Evolutionary conservation across 2,113 vertebrate genomes (phyloP), one percentile per base, ranked within the genome.

Genomic region (Pagrus major): DNA sequence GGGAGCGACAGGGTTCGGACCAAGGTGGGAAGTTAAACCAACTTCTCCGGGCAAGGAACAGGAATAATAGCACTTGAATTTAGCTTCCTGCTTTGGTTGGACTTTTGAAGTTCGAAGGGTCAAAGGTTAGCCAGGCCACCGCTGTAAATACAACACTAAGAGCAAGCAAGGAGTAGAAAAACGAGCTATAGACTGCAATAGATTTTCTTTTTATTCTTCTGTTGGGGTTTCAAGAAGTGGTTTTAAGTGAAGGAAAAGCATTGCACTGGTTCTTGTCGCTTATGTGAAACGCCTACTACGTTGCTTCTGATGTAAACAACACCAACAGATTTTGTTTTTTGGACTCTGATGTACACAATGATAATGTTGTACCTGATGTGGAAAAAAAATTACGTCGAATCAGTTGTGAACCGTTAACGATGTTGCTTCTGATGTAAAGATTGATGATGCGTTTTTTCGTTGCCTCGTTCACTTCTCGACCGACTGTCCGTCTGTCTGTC

Each of bases 201-300:
- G 42, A 68, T 56, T 55, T 47, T 41, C 42, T 91, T 49, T 88
- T 71, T 64, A 71, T 81, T 84, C 47, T 67, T 87, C 61, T 74
- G 47, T 64, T 47, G 44, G 54, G 54, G 59, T 79, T 79, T 56
- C 23, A 76, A 82, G 65, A 69, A 66, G 29, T n/a, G 58, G 55
- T 85, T 88, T 80, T 27, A 76, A 80, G 64, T 86, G 80, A 93
- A 87, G 86, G 86, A 79, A 76, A 88, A 81, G 82, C 74, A 52
- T 89, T 89, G 90, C 91, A 90, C 89, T 89, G 89, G 81, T 86
- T 87, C 76, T 76, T 78, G 69, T 84, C 41, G 77, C 71, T 88
- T 73, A 33, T 67, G 78, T 83, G 84, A 91, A 89, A 87, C 9
- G 0, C 63, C 84, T 78, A 46, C 23, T 25, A 37, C 42, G 63